Evolutionary conservation across 2,888 invertebrate genomes (phyloP), one percentile per base, ranked within the genome.

Genomic region (Epinotia nisella): DNA sequence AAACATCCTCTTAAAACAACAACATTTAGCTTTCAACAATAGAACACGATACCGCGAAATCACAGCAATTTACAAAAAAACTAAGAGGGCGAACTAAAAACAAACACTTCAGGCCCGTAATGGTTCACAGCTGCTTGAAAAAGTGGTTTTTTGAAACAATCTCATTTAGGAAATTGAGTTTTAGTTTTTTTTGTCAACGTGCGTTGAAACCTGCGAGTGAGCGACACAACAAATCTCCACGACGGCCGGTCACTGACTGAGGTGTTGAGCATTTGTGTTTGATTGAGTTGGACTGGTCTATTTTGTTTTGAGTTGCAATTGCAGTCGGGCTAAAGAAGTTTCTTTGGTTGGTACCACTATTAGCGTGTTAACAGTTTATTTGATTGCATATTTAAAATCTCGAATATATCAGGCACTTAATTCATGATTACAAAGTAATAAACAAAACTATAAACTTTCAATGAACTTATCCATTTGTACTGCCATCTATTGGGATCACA

Each of bases 1-100:
- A 77, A 92, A 91, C 91, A 92, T 92, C 90, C 91, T 91, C 83
- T 85, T 83, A 88, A 85, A 84, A 80, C 82, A 81, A 81, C 81
- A 88, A 87, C 88, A 88, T 85, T 75, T 78, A 83, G 84, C 81
- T 86, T 85, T 83, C 86, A 90, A 90, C 90, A 90, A 91, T 86
- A 85, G 79, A 77, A 80, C 85, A 83, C 73, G 71, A 83, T 87
- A 87, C 87, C 87, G 88, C 87, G 85, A 90, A 89, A 78, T 80
- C 83, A 85, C 85, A 81, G 71, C 75, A 76, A 83, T 81, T 79
- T 75, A 78, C 73, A 64, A 64, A 64, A 71, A 41, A 76, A 76
- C 71, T 79, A 74, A 66, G 59, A 49, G 62, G 55, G 66, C 62
- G 64, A 76, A 73, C 73, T 74, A 73, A 69, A 74, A 68, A 75